Percentiles rank a stretch among this genome's conserved stretches.
Conservation (phyloP, 2,888 invertebrate genomes). For the Temnothorax ravouxi region DNA sequence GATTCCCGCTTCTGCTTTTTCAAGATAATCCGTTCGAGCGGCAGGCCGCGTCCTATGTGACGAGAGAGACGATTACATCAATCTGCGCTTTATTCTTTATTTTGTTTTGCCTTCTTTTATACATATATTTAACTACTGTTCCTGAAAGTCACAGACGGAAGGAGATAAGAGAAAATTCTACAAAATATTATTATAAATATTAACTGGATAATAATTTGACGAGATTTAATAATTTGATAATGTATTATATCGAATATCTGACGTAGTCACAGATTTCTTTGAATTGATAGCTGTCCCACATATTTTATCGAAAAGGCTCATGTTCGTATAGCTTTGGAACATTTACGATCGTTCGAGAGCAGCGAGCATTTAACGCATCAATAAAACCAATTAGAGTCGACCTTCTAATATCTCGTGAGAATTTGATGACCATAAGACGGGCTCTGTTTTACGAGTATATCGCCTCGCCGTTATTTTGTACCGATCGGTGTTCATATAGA, state of each 20-base stretch:
- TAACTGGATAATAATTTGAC: not conserved
- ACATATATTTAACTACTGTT: not conserved
- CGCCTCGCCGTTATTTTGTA: slow-evolving; percentile 38
- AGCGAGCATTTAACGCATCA: slow-evolving; percentile 82
- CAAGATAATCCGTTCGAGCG: slow-evolving; percentile 47
- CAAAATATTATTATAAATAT: not conserved
- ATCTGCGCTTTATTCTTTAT: slow-evolving; percentile 19
- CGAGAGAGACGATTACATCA: slow-evolving; percentile 52
- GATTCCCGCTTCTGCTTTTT: slow-evolving; percentile 56
- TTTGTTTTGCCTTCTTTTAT: not conserved
- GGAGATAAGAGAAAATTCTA: not conserved
- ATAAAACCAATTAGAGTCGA: slow-evolving; percentile 83
- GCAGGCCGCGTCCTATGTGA: slow-evolving; percentile 33
- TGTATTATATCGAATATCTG: not conserved
- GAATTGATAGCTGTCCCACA: slow-evolving; percentile 19
- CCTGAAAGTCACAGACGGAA: not conserved
- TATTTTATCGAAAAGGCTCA: slow-evolving; percentile 56
- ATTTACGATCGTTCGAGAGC: slow-evolving; percentile 77
- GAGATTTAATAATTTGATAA: not conserved
- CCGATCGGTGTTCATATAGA: slow-evolving; percentile 66
- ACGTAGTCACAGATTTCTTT: not conserved
- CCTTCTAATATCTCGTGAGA: slow-evolving; percentile 73
- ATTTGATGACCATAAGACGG: slow-evolving; percentile 64
- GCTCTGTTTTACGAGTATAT: slow-evolving; percentile 70
- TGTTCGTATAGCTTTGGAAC: slow-evolving; percentile 51